Evolutionary conservation across 2,888 invertebrate species (phyloP).

Genomic region (Netelia inedita): DNA sequence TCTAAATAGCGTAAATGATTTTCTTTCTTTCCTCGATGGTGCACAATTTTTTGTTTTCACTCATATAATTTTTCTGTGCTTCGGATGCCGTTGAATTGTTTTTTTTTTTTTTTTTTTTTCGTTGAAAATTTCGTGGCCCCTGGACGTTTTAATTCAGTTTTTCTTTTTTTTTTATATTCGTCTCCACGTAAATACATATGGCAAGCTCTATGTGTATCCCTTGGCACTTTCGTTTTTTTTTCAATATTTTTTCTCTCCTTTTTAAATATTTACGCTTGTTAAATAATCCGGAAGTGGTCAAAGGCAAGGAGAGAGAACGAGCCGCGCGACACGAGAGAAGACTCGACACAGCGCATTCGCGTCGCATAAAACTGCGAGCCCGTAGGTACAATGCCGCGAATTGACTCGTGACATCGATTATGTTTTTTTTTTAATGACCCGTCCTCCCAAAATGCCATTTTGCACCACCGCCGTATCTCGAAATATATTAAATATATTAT

Average conservation of each 20-base stretch:
- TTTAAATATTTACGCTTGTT: conserved; percentile 83
- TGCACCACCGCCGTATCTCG: conserved; percentile 77
- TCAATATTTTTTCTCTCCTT: conserved; percentile 59
- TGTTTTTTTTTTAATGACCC: conserved; percentile 43
- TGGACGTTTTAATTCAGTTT: conserved; percentile 16
- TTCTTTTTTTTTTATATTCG: conserved; percentile 49
- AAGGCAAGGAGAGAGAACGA: conserved; percentile 68
- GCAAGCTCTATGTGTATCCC: conserved; percentile 70
- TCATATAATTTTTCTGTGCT: conserved; percentile 18
- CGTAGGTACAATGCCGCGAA: conserved; percentile 61
- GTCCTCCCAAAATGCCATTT: conserved; percentile 68
- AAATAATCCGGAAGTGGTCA: conserved; percentile 79
- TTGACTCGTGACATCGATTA: conserved; percentile 3
- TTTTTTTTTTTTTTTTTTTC: conserved; percentile 9
- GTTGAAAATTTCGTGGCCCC: conserved; percentile 9
- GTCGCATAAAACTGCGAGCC: conserved; percentile 83
- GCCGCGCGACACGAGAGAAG: conserved; percentile 60
- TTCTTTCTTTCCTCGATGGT: conserved; percentile 52
- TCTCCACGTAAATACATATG: conserved; percentile 54
- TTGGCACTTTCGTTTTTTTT: conserved; percentile 77
- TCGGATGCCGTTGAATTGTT: conserved; percentile 28
- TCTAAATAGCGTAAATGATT: conserved; percentile 67
- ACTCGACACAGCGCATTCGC: conserved; percentile 66
- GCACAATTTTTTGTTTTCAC: conserved; percentile 50
- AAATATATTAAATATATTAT: conserved; percentile 85